Evolutionary conservation across 2,888 invertebrate genomes (phyloP), one percentile per base, ranked within the genome.

Genomic region (Heliconius hortense): DNA sequence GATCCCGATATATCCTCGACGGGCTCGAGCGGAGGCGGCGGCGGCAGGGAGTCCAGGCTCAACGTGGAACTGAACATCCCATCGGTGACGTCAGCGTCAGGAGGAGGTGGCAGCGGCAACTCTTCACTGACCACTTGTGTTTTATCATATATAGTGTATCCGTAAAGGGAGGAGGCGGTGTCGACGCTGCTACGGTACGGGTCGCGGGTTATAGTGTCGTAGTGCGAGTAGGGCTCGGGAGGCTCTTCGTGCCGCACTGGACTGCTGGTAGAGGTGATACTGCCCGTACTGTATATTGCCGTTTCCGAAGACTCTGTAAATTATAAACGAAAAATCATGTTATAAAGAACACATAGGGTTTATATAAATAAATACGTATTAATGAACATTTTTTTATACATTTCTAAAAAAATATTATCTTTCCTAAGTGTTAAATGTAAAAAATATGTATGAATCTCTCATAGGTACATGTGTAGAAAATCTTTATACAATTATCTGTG

Each of bases 31-130:
- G 96, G 96, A 62, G 96, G 96, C 68, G 95, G 96, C 1, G 97
- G 97, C 24, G 97, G 97, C 0, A 97, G 88, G n/a, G 97, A 97
- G 82, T 97, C 97, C 62, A 97, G 88, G 35, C 97, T 97, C 18
- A 97, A 90, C 21, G 96, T 97, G 1, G 97, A 97, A 73, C 96
- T 95, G 85, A 97, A 96, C 94, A 97, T 95, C 43, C 86, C 89
- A 73, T 91, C 92, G 0, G 87, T 86, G 0, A 86, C 79, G 56
- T 89, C 89, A 53, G 95, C 95, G 0, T 48, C 48, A 48, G 97
- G 97, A 1, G 97, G 97, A 2, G 97, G 96, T 0, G 96, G 97
- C 26, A 96, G 90, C 2, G 96, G 96, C 18, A 95, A 88, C 15
- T 95, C 94, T 73, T 95, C 95, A 0, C 81, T 79, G 13, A 84